Evolutionary conservation across 1,140 invertebrate species (phyloP), one percentile per base, ranked within the genome.

Genomic region (Drosophila baimaii): DNA sequence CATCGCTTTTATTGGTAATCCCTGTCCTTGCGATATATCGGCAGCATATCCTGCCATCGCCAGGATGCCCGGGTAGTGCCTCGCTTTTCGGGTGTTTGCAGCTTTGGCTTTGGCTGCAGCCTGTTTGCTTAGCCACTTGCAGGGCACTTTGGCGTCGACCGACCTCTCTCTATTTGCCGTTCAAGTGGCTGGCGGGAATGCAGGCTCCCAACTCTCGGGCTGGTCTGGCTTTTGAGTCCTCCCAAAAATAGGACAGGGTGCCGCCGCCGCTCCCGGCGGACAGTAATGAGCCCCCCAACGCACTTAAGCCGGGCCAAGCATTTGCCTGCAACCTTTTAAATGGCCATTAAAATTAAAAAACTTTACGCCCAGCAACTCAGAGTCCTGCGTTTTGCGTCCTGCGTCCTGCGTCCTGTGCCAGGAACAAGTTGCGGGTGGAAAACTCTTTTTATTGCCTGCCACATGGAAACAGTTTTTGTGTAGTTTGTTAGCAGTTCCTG

Each of bases 321-420:
- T 65, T 79, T 71, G 59, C 81, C 58, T 31, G 66, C 74, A 75
- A 79, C 76, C 80, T 74, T 75, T 82, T 73, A 77, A 77, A 85
- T 85, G 74, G 63, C 73, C 73, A 86, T 86, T 85, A 77, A 85
- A 81, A 85, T 84, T 84, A 81, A 77, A 78, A 86, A 85, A 85
- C 59, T 85, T 85, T 86, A 21, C 70, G 46, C 77, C 64, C 33
- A 47, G 51, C 57, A 47, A 63, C 63, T 66, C 56, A 51, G 49
- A 25, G 17, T 3, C n/a, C 29, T 27, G 9, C 13, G 17, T 13
- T 10, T 25, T 19, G 4, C n/a, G 13, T n/a, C 25, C n/a, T 19
- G 21, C 15, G 10, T n/a, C 35, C 10, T 6, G 19, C n/a, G 12
- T n/a, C 12, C 59, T 56, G 44, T n/a, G n/a, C 58, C 47, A 12